Evolutionary conservation across 2,113 vertebrate species (phyloP), one percentile per base, ranked within the genome.

Genomic region (Myiagra hebetior): DNA sequence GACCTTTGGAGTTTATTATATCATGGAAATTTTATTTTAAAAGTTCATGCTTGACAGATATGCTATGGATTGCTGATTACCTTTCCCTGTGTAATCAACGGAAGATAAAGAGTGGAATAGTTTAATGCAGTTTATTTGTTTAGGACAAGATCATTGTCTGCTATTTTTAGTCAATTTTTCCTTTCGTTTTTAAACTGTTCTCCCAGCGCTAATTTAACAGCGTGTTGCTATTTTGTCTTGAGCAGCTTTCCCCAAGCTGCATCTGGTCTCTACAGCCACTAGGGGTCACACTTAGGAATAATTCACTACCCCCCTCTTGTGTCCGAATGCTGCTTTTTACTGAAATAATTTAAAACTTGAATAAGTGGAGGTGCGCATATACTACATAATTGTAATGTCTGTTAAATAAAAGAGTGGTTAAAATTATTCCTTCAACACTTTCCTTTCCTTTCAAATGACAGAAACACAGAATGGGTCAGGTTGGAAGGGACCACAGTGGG

Each of bases 1-100:
- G 52, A 88, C 52, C 76, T 88, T 90, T 86, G 60, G 64, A 70
- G 67, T 89, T 85, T 74, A 65, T 83, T 95, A 14, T 91, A 39
- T 94, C 56, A 85, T 82, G 85, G 92, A 96, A 97, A 91, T 94
- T 91, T 93, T 39, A 95, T 94, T 95, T 94, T 94, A 64, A 46
- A 88, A 31, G 81, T 85, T 88, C 60, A 16, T 53, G 57, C 72
- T 89, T 94, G 86, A 78, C 83, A 80, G 70, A 47, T 81, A 52
- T 0, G 9, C 44, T 77, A 2, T 56, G 57, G 39, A 20, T 72
- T 89, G 49, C 79, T 78, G 77, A 92, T 94, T 92, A 65, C 74
- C 77, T 92, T 93, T 91, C 55, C 62, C 60, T 85, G 3, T 88
- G 60, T 62, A 85, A 73, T 94, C 80, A 93, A 49, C 24, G 9